A percentile compares a stretch with the other conserved stretches of the same genome.
Evolutionary conservation across 2,888 invertebrate species (phyloP).

Genomic region (Dynastes hyllus): DNA sequence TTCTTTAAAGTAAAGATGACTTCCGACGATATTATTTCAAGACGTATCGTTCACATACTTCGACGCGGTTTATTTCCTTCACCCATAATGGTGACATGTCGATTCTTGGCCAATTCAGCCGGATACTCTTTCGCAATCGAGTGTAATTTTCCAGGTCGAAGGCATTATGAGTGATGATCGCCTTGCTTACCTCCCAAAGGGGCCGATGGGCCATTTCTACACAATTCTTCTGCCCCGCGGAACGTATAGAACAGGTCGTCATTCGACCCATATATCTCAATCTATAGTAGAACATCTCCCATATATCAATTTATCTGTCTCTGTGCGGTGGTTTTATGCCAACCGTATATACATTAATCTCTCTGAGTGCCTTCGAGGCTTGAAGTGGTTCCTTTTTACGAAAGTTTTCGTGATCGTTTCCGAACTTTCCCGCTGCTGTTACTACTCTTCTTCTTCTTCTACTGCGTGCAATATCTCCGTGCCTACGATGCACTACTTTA

Average conservation of each 20-base stretch:
- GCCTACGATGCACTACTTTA: conserved; percentile 9
- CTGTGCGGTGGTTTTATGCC: conserved; percentile 43
- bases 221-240: background rate
- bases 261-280: conserved; percentile 67
- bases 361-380: conserved; percentile 62
- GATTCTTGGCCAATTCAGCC: conserved; percentile 29
- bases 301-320: conserved; percentile 70
- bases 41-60: background rate
- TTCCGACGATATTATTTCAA: background rate
- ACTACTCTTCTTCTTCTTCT: conserved; percentile 1
- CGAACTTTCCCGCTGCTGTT: conserved; percentile 27
- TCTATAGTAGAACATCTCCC: conserved; percentile 64
- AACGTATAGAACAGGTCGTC: conserved; percentile 40
- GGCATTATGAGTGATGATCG: conserved; percentile 45
- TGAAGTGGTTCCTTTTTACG: conserved; percentile 43
- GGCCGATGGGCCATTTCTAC: conserved; percentile 4
- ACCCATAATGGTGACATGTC: conserved; percentile 32
- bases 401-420: conserved; percentile 43
- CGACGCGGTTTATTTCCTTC: background rate
- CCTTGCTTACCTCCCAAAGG: conserved; percentile 6
- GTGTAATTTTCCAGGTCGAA: conserved; percentile 36
- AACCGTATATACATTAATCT: conserved; percentile 64
- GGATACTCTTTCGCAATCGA: conserved; percentile 29
- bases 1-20: conserved; percentile 21
- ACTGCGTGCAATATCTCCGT: conserved; percentile 9